A percentile compares a stretch with the other conserved stretches of the same genome.
Conservation (phyloP, 2,888 invertebrate genomes). For the Tribolium freemani region DNA sequence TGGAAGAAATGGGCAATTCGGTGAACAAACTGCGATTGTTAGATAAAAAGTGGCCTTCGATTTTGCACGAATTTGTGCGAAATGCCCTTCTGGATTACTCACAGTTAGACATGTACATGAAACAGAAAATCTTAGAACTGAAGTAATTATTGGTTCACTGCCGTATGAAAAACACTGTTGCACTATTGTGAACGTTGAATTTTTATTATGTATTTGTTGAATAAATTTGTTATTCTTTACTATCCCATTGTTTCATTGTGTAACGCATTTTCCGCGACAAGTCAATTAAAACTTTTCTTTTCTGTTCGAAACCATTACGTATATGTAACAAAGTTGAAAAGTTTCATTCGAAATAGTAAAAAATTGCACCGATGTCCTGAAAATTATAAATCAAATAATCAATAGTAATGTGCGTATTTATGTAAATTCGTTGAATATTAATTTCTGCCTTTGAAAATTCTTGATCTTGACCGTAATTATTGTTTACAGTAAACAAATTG, state of each 20-base stretch:
- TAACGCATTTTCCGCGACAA: neutral
- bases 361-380: too few species aligned
- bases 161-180: slow-evolving; percentile 30
- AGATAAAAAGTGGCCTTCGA: slow-evolving; percentile 83
- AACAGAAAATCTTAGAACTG: slow-evolving; percentile 74
- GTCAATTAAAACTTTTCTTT: neutral
- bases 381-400: too few species aligned
- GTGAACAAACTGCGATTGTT: slow-evolving; percentile 82
- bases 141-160: slow-evolving; percentile 56
- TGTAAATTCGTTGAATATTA: too few species aligned
- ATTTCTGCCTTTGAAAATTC: too few species aligned
- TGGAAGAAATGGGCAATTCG: slow-evolving; percentile 82
- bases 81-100: slow-evolving; percentile 85
- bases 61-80: slow-evolving; percentile 83
- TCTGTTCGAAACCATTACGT: neutral
- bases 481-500: neutral
- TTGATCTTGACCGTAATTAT: neutral
- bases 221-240: slow-evolving; percentile 41
- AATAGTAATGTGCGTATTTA: neutral
- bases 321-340: too few species aligned
- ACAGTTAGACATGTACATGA: slow-evolving; percentile 85
- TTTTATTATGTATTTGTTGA: slow-evolving; percentile 41
- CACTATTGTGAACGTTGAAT: slow-evolving; percentile 36
- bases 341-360: too few species aligned
- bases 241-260: slow-evolving; percentile 1